Conservation (phyloP, 2,113 vertebrate species). For the Thermophis baileyi region DNA sequence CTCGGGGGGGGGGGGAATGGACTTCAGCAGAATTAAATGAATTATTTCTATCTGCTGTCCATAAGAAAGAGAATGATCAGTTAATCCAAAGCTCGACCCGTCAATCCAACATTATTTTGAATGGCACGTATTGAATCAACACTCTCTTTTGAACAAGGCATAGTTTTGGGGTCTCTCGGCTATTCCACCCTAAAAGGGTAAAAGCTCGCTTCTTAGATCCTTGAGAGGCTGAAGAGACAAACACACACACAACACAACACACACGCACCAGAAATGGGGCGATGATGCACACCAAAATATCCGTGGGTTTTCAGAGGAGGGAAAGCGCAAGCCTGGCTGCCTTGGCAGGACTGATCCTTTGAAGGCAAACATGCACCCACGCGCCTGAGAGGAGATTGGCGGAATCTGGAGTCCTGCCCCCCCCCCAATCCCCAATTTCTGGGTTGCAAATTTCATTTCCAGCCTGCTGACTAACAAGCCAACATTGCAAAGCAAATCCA, state of each 20-base stretch:
- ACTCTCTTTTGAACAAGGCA: not conserved
- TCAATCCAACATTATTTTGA: not conserved
- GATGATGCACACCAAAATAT: not conserved
- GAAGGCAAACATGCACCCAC: conserved; percentile 55
- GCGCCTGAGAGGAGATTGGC: conserved; percentile 33
- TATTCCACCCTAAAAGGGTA: not conserved
- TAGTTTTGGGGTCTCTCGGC: not conserved
- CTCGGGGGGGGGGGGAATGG: too few species aligned
- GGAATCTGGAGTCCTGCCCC: conserved; percentile 24
- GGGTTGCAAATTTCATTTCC: not conserved
- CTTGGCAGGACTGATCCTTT: conserved; percentile 35
- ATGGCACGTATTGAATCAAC: not conserved
- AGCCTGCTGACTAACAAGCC: not conserved
- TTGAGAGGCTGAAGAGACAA: not conserved
- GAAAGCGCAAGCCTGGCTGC: conserved; percentile 33
- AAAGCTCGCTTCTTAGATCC: not conserved
- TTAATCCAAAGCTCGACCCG: not conserved
- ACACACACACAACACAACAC: not conserved
- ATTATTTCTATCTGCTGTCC: not conserved
- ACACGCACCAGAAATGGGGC: not conserved
- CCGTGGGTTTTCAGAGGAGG: not conserved
- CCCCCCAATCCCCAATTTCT: not conserved
- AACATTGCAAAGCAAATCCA: not conserved
- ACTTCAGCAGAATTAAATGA: not conserved
- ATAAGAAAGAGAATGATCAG: not conserved